phyloP scores from a whole-genome alignment of 2,113 vertebrate genomes.

The Anthoscopus minutus region DNA sequence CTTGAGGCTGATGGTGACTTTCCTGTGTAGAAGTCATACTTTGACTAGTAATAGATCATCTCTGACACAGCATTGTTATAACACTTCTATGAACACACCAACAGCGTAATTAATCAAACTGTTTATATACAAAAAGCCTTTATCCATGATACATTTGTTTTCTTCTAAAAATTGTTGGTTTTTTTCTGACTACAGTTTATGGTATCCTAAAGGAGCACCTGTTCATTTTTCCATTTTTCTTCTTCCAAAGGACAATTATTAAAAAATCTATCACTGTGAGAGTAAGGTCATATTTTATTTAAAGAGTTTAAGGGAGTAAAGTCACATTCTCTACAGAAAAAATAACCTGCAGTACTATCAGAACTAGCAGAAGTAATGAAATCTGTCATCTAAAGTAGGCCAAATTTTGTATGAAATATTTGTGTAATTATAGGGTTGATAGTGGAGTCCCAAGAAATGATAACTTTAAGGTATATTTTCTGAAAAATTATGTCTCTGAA shows the following conservation, averaged over 20 bases:
- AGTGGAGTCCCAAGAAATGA: background rate
- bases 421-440: background rate
- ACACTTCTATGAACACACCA: background rate
- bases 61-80: background rate
- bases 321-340: background rate
- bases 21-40: background rate
- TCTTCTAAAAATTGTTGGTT: background rate
- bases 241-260: background rate
- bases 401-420: background rate
- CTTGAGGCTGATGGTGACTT: background rate
- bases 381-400: background rate
- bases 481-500: background rate
- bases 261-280: background rate
- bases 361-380: background rate
- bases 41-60: background rate
- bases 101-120: background rate
- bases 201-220: background rate
- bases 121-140: background rate
- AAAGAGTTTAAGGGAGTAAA: background rate
- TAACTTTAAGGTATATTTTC: background rate
- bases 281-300: background rate
- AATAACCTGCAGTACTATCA: background rate
- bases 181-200: background rate
- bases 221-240: background rate
- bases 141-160: background rate